Conservation (phyloP, 2,797 vertebrate species). For the Rhinichthys osculus region DNA sequence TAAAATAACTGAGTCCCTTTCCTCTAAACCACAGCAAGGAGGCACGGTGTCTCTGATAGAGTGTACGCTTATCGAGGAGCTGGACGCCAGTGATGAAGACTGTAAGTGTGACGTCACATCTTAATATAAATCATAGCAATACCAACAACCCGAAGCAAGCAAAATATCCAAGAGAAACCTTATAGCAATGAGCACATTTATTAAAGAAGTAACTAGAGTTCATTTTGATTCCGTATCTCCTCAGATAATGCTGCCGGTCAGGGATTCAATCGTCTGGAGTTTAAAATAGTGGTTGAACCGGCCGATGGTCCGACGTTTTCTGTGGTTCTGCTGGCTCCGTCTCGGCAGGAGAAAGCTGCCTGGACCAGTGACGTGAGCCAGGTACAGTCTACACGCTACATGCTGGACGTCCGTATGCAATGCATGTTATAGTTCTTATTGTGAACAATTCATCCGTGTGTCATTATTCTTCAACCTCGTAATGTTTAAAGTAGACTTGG, state of each 20-base stretch:
- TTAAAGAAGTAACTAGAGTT: not conserved
- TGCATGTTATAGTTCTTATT: not conserved
- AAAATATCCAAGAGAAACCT: not conserved
- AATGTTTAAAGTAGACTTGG: not conserved
- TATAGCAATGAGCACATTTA: not conserved
- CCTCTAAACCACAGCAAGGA: constrained; percentile 81
- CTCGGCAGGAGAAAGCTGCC: constrained; percentile 93
- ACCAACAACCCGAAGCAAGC: not conserved
- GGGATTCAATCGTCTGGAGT: constrained; percentile 91
- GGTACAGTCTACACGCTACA: constrained; percentile 69
- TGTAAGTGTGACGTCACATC: constrained; percentile 78
- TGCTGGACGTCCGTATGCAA: not conserved
- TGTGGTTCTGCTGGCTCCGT: constrained; percentile 90
- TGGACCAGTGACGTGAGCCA: constrained; percentile 98
- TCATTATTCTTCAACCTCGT: not conserved
- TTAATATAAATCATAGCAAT: not conserved
- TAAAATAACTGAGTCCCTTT: not conserved
- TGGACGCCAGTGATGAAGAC: constrained; percentile 89
- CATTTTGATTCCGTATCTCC: constrained; percentile 12
- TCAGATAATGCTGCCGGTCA: constrained; percentile 88
- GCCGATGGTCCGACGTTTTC: constrained; percentile 86
- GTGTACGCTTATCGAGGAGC: constrained; percentile 91
- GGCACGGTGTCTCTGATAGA: constrained; percentile 92
- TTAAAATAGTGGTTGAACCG: constrained; percentile 91
- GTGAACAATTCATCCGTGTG: not conserved